Evolutionary conservation across 2,113 vertebrate genomes (phyloP), one percentile per base, ranked within the genome.

Genomic region (Ginglymostoma cirratum): DNA sequence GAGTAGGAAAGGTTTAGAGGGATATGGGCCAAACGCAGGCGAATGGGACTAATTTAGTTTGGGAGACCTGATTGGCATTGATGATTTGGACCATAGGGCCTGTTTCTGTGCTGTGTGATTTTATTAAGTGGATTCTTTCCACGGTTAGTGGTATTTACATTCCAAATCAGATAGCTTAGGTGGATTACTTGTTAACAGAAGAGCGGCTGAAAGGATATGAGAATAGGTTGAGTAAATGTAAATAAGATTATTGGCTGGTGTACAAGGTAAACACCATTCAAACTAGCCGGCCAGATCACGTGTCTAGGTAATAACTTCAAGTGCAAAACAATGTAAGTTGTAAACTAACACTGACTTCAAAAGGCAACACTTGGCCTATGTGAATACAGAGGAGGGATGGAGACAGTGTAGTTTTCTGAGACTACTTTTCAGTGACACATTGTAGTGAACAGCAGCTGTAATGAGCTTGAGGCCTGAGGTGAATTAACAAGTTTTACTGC

Each of bases 391-490:
- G 66, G 12, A 21, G 72, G 8, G 30, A 76, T 5, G 72, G 34
- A 76, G 72, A 12, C 76, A 38, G n/a, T 38, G 76, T n/a, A 8
- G 12, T 67, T 42, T 66, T 94, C 34, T n/a, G 21, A 42, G 42
- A 34, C 65, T 67, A 67, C 6, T 42, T 38, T 94, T 42, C 19
- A 93, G 90, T 94, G 55, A 93, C 30, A 8, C 34, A 34, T 30
- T n/a, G 15, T 27, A 17, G 10, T 92, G 24, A 55, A 92, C 89
- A 66, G 17, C 34, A 66, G 65, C 61, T 23, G n/a, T 30, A 69
- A 69, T 94, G 92, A 94, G 21, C 90, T 94, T 66, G n/a, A 94
- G 65, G 65, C 92, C 65, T 69, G 65, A 69, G 65, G 66, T 69
- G 42, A 45, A 30, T 27, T 69, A 67, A 94, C n/a, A 94, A 45